Evolutionary conservation across 1,140 invertebrate genomes (phyloP), one percentile per base, ranked within the genome.

Genomic region (Linepithema humile): DNA sequence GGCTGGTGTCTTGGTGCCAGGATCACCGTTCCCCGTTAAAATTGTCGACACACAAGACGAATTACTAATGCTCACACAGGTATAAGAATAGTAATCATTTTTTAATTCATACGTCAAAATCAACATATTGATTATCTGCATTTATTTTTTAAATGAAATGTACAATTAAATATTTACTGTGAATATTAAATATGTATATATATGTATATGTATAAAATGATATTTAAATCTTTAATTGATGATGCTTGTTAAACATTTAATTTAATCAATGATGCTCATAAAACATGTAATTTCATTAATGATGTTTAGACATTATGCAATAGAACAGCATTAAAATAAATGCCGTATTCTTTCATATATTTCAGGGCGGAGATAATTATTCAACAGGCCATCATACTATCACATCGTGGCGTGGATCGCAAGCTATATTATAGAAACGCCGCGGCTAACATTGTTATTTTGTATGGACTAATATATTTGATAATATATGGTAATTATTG

Each of bases 21-120:
- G 99, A 9, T 99, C 98, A 53, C 99, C 99, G 0, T 99, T 99
- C 95, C 97, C 98, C 62, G 98, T 99, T 70, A 98, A 99, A 97
- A 99, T 99, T 89, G 99, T 99, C 93, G 99, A 99, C 92, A 99
- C 98, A 7, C 97, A 99, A 94, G 98, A 99, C 92, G 99, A 99
- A 95, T 95, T 99, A 60, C 83, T 94, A 82, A 92, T 94, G 91
- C 87, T 94, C 69, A 91, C 93, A 62, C 94, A 94, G 91, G 94
- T 94, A 86, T 20, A 55, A 70, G 2, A 40, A 15, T 38, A n/a
- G n/a, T n/a, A 62, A 15, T 70, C 43, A 60, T 78, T 73, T 10
- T 69, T 10, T n/a, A 73, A 62, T 67, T n/a, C 29, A 64, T 84
- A 45, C 55, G 83, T 75, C 57, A 84, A 62, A 40, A 55, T 83